Base-by-base conservation (phyloP, 2,113 vertebrate species). In the Bolborhynchus lineola region DNA sequence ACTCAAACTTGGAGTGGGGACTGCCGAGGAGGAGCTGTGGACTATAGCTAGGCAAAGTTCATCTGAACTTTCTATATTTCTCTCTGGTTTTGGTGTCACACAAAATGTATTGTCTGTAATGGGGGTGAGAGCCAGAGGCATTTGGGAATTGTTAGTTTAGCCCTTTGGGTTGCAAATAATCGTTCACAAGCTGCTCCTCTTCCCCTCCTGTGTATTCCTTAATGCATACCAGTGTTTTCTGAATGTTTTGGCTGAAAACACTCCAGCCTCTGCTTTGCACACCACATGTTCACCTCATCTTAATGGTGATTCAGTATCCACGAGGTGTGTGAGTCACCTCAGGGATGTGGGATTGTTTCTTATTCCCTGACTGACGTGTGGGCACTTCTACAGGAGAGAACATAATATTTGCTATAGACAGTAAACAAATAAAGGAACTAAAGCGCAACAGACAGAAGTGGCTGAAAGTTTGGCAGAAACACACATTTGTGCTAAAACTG, bases 271-370 rank as follows among this genome's bases (percentile, higher is more conserved):
- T 8, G 11, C 84, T 69, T 94, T 69, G 90, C 67, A 88, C 49
- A 70, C 78, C 94, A 95, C 86, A 62, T 85, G 93, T 93, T 94
- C 92, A 86, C 92, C 83, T 94, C 93, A 65, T 92, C 88, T 76
- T 65, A 37, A 26, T 80, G 92, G 83, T 96, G 90, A 96, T 93
- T 96, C 95, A 95, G 86, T 57, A 79, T 71, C 81, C 95, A 97
- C 67, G 93, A 95, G 96, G 95, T 91, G 52, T 57, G 67, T 97
- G 95, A 96, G 93, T 96, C 95, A 96, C 83, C 74, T 91, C 86
- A 39, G 91, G 82, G 92, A 94, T 89, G 89, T 92, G 95, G 86
- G 90, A 89, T 91, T 86, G 41, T 96, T 95, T 79, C 88, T 87
- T 62, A 84, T 53, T 95, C 80, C 72, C 92, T 92, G 69, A 57